Evolutionary conservation across 2,888 invertebrate genomes (phyloP), one percentile per base, ranked within the genome.

Genomic region (Leptinotarsa tumamoca): DNA sequence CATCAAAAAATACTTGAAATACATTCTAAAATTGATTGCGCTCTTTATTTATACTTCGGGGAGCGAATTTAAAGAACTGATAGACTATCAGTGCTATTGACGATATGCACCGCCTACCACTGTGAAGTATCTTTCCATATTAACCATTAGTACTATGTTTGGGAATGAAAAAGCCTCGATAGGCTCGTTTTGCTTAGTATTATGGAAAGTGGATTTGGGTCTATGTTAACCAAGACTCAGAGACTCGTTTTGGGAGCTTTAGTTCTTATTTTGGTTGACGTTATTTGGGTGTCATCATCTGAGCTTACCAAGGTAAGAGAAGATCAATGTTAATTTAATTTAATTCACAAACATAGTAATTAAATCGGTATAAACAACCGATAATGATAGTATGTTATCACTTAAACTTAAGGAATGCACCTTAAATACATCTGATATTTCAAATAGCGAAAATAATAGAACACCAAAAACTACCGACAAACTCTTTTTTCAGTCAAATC

Each of bases 221-320:
- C 86, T 74, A 90, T 91, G 89, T 88, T 92, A 87, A 92, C 91
- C 83, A 92, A 92, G 89, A 91, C 92, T 73, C 93, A 94, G 89
- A 91, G 93, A 86, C 92, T 97, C 83, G 90, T 95, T 78, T 90
- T 98, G 84, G 99, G 98, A 84, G 90, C 97, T 82, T 91, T 96
- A 84, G 92, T 98, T 83, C 90, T 99, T 79, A 89, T 98, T 81
- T 89, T 98, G 84, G 98, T 98, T 82, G 97, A 98, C 90, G 90
- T 98, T 75, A 94, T 99, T 85, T 98, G 98, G 98, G 98, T 98
- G 72, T 94, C 95, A 72, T 98, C 98, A 69, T 96, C 97, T 56
- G 98, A 98, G 90, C 90, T 98, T 78, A 97, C 97, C 77, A 95
- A 97, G 93, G 98, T 98, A 90, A 89, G 33, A 58, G 23, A 58